Conservation (phyloP, 2,113 vertebrate species). For the Urocolius indicus region DNA sequence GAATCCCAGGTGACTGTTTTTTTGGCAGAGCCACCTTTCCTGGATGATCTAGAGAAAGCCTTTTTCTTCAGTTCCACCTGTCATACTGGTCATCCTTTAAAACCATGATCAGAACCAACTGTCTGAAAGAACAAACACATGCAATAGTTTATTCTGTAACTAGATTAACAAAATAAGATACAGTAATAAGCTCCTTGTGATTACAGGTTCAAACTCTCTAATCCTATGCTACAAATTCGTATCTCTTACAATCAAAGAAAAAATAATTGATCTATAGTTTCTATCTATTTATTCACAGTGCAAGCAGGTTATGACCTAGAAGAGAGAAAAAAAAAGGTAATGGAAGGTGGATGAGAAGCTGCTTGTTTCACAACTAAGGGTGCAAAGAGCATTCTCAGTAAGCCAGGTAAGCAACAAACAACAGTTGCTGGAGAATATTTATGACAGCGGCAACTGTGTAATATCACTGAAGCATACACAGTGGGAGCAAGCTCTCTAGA, state of each 20-base stretch:
- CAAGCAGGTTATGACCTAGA: slow-evolving; percentile 59
- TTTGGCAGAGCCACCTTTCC: background rate
- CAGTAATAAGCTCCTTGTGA: background rate
- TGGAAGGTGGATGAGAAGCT: slow-evolving; percentile 57
- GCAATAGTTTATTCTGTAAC: background rate
- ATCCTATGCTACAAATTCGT: background rate
- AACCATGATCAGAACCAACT: background rate
- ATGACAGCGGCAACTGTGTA: slow-evolving; percentile 51
- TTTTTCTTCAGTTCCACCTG: background rate
- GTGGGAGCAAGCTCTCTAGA: slow-evolving; percentile 52
- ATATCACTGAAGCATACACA: slow-evolving; percentile 64
- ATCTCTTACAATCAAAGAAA: slow-evolving; percentile 9
- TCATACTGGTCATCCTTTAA: background rate
- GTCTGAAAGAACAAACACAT: background rate
- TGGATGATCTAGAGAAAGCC: background rate
- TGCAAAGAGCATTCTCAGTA: slow-evolving; percentile 61
- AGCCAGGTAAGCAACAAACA: slow-evolving; percentile 67
- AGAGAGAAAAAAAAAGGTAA: slow-evolving; percentile 44
- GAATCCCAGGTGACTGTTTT: background rate
- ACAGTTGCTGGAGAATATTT: slow-evolving; percentile 60
- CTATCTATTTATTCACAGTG: slow-evolving; percentile 6
- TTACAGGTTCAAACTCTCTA: background rate
- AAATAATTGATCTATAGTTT: slow-evolving; percentile 28
- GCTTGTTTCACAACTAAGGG: slow-evolving; percentile 53
- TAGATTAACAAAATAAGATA: background rate